phyloP scores from a whole-genome alignment of 2,113 vertebrate species.

The Salvator merianae region DNA sequence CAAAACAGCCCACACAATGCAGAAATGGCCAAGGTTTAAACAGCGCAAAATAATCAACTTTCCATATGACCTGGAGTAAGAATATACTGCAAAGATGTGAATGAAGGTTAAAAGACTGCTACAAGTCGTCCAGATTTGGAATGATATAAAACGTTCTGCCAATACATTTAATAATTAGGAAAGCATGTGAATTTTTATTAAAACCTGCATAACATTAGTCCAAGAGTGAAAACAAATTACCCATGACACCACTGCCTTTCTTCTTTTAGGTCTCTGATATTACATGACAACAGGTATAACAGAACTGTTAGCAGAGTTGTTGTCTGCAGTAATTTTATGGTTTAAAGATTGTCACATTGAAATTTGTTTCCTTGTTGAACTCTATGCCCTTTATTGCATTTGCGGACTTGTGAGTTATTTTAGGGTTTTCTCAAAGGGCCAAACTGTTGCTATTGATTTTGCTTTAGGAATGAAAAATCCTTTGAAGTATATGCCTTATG shows the following conservation, averaged over 20 bases:
- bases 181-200: neutral
- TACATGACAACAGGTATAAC: neutral
- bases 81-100: too few species aligned
- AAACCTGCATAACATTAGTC: neutral
- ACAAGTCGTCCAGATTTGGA: neutral
- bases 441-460: neutral
- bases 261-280: neutral
- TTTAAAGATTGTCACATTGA: neutral
- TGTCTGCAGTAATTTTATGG: neutral
- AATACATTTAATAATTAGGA: neutral
- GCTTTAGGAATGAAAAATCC: neutral
- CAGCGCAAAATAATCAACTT: too few species aligned
- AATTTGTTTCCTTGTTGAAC: slow-evolving; percentile 14
- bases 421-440: neutral
- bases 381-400: neutral
- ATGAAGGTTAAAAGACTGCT: neutral
- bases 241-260: neutral
- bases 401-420: neutral
- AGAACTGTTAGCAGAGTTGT: neutral
- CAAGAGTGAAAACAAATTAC: neutral
- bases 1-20: too few species aligned
- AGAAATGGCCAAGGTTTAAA: too few species aligned
- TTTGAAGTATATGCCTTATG: slow-evolving; percentile 3
- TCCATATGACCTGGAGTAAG: too few species aligned
- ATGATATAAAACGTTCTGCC: neutral